A percentile compares a stretch with the other conserved stretches of the same genome.
These are phyloP conservation scores for Drosophila sucinea DNA, from an alignment of 1,140 invertebrate genomes.

Conservation along the genomic window DNA sequence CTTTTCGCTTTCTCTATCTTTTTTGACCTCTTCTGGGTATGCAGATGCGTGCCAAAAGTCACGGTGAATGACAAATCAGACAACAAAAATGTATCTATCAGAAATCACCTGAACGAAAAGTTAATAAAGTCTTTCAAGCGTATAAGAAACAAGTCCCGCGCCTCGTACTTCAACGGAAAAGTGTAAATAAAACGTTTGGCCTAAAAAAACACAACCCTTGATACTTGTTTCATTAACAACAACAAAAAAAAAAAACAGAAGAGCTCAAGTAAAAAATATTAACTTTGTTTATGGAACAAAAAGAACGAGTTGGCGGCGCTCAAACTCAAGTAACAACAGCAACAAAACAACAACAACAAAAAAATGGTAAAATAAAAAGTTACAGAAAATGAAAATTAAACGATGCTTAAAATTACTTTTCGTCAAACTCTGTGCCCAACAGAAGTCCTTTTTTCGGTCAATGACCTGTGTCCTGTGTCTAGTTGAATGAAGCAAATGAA, in stretches of 20 bases:
- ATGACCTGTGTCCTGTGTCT: not conserved
- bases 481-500: not conserved
- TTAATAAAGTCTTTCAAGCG: conserved; percentile 41
- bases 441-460: not conserved
- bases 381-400: conserved; percentile 78
- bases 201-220: conserved; percentile 48
- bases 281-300: conserved; percentile 38
- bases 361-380: conserved; percentile 58
- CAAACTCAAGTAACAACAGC: conserved; percentile 39
- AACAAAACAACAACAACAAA: conserved; percentile 33
- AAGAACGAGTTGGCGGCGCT: not conserved
- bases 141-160: conserved; percentile 31
- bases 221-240: conserved; percentile 55
- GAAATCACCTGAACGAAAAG: conserved; percentile 8
- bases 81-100: conserved; percentile 16
- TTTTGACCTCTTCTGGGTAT: conserved; percentile 6
- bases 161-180: not conserved
- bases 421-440: conserved; percentile 67
- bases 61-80: conserved; percentile 51
- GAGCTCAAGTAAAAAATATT: conserved; percentile 20
- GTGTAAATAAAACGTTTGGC: conserved; percentile 50
- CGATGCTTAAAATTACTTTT: conserved; percentile 81
- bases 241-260: too few relatives aligned
- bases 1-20: not conserved
- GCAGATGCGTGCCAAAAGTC: conserved; percentile 52